Evolutionary conservation across 2,113 vertebrate species (phyloP).

Genomic region (Micronycteris hirsuta): DNA sequence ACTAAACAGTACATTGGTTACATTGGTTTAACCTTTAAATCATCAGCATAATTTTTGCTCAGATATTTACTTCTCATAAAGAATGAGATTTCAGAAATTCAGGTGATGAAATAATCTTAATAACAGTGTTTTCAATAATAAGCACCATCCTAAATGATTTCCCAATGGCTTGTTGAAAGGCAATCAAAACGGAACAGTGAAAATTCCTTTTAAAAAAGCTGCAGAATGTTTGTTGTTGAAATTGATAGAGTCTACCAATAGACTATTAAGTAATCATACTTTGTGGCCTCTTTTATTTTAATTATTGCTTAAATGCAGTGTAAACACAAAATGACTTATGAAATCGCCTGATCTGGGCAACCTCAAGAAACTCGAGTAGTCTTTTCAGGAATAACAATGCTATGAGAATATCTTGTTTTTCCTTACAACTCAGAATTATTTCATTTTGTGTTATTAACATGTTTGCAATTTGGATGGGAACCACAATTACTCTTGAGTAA

Average conservation of each 20-base stretch:
- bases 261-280: conserved; percentile 65
- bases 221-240: conserved; percentile 54
- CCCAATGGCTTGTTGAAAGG: conserved; percentile 68
- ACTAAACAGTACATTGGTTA: not conserved
- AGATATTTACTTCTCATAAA: conserved; percentile 35
- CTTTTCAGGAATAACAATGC: conserved; percentile 67
- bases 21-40: not conserved
- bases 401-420: conserved; percentile 40
- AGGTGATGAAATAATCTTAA: conserved; percentile 9
- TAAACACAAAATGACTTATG: conserved; percentile 64
- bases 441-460: conserved; percentile 56
- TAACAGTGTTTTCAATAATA: conserved; percentile 55
- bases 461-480: conserved; percentile 36
- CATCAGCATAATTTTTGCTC: not conserved
- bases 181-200: conserved; percentile 48
- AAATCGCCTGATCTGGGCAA: conserved; percentile 53
- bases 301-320: conserved; percentile 35
- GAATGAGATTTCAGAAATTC: conserved; percentile 29
- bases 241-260: conserved; percentile 45
- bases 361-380: conserved; percentile 61
- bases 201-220: not conserved
- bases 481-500: conserved; percentile 59
- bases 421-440: conserved; percentile 59
- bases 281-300: conserved; percentile 52
- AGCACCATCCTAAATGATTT: conserved; percentile 63